phyloP scores from a whole-genome alignment of 2,888 invertebrate genomes.

The Sacculina carcini region DNA sequence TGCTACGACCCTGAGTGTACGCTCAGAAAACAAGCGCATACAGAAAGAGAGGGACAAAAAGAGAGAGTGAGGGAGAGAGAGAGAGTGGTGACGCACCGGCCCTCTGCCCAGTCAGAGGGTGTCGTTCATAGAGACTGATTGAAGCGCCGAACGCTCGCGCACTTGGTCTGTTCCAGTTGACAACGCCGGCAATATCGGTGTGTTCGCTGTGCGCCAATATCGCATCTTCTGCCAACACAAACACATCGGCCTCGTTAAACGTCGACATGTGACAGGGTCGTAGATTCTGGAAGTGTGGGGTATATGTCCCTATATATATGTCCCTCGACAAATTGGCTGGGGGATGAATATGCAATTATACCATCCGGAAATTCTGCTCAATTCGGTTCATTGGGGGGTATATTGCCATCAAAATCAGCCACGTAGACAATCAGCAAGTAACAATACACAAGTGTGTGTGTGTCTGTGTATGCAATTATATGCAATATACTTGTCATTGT shows the following conservation, averaged over 20 bases:
- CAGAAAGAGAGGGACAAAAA: neutral
- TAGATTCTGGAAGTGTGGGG: neutral
- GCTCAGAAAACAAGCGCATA: neutral
- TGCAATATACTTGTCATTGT: too few relatives aligned
- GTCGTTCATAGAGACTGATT: slow-evolving; percentile 54
- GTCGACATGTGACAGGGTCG: neutral
- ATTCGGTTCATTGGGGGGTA: slow-evolving; percentile 9
- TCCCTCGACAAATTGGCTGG: too few relatives aligned
- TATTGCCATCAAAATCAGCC: too few relatives aligned
- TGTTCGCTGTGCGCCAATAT: slow-evolving; percentile 11
- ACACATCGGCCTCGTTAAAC: neutral
- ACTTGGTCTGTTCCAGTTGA: slow-evolving; percentile 30
- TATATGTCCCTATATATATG: neutral
- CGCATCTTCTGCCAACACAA: slow-evolving; percentile 10
- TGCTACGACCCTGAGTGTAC: too few relatives aligned
- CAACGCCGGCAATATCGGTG: slow-evolving; percentile 24
- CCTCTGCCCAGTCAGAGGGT: slow-evolving; percentile 39
- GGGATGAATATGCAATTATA: too few relatives aligned
- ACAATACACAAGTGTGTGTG: too few relatives aligned
- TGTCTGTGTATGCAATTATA: too few relatives aligned
- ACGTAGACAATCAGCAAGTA: slow-evolving; percentile 12
- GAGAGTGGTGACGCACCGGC: slow-evolving; percentile 20
- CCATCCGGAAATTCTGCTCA: slow-evolving; percentile 2
- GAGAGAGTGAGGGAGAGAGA: neutral
- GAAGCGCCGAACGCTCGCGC: slow-evolving; percentile 38